These are phyloP conservation scores for Leuciscus waleckii DNA, from an alignment of 2,797 vertebrate species.

Conservation along the genomic window DNA sequence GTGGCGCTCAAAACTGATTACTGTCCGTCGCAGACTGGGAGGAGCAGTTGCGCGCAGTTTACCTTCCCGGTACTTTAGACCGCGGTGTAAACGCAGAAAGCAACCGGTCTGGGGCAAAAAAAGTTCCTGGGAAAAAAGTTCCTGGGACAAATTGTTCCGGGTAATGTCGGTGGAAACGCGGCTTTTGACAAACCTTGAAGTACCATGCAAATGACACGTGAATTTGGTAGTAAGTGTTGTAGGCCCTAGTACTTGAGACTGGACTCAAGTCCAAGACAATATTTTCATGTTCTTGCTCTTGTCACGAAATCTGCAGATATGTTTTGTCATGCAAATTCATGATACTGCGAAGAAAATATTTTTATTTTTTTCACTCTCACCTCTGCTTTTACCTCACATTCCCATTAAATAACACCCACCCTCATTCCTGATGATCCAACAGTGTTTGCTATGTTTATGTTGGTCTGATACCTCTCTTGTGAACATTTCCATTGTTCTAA, in stretches of 20 bases:
- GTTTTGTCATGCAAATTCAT: neutral
- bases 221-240: neutral
- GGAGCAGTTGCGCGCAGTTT: too few relatives aligned
- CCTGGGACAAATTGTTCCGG: too few relatives aligned
- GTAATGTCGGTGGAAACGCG: too few relatives aligned
- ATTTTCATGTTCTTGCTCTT: neutral
- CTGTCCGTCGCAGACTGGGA: too few relatives aligned
- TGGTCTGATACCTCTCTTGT: constrained; percentile 32
- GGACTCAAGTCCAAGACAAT: neutral
- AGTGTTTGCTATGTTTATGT: constrained; percentile 21
- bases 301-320: neutral
- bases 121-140: too few relatives aligned
- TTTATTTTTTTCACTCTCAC: neutral
- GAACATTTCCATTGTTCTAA: constrained; percentile 57
- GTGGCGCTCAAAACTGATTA: too few relatives aligned
- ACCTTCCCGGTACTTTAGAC: too few relatives aligned
- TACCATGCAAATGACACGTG: neutral
- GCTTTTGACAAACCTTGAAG: neutral
- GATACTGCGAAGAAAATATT: neutral
- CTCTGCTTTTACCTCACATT: constrained; percentile 8
- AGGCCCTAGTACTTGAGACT: neutral
- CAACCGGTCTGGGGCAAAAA: too few relatives aligned
- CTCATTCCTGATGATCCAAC: neutral
- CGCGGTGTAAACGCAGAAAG: too few relatives aligned
- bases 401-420: neutral